Percentiles rank a stretch among this genome's conserved stretches.
phyloP scores from a whole-genome alignment of 2,113 vertebrate species.

The Muntiacus muntjak region DNA sequence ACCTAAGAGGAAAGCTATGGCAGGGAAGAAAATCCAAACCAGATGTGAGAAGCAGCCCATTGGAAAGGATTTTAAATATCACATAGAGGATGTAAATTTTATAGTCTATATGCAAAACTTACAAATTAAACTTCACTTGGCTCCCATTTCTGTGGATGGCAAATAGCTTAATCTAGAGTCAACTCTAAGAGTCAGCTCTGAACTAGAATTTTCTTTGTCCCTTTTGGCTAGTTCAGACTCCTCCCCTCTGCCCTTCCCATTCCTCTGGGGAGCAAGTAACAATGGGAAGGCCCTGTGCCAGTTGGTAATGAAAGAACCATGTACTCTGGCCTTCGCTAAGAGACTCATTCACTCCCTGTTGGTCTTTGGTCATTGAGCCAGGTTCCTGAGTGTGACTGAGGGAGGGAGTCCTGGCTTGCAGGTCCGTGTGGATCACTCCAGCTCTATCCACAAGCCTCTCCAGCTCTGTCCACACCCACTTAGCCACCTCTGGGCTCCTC shows the following conservation, averaged over 20 bases:
- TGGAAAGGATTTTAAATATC: background rate
- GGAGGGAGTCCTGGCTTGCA: background rate
- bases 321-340: background rate
- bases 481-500: background rate
- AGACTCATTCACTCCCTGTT: fast-evolving
- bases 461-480: background rate
- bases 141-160: background rate
- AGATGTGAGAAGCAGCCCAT: background rate
- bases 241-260: background rate
- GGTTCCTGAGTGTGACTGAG: background rate
- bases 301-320: background rate
- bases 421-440: background rate
- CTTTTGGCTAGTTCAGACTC: background rate
- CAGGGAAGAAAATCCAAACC: background rate
- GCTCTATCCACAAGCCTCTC: background rate
- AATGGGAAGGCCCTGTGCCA: background rate
- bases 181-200: background rate
- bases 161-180: background rate
- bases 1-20: background rate
- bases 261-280: background rate
- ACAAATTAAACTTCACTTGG: background rate
- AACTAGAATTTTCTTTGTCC: background rate
- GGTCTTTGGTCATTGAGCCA: background rate
- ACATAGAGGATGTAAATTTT: background rate
- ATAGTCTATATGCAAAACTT: background rate